Base-by-base conservation (phyloP, 2,888 invertebrate species). In the Steromphala cineraria region DNA sequence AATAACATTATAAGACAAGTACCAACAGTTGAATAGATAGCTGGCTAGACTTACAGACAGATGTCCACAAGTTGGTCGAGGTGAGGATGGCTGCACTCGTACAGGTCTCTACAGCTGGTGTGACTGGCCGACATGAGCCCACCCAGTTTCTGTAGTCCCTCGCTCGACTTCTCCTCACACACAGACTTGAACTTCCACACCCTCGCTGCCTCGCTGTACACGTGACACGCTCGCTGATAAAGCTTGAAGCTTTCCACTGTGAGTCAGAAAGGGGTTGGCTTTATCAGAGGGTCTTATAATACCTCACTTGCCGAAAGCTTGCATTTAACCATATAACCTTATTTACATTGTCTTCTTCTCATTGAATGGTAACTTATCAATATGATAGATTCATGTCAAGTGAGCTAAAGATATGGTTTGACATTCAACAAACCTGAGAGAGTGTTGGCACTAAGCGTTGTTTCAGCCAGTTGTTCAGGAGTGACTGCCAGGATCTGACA, bases 31-130 rank as follows among this genome's bases (percentile, higher is more conserved):
- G 10, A 5, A 24, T 5, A 21, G 19, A 28, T 28, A 67, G 15
- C 28, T 67, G 10, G 19, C 8, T 36, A 15, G 2, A 85, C 94
- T 10, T 96, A 97, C 90, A 96, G 93, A 84, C 94, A 93, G n/a
- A 92, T 85, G 46, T 96, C 94, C 24, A 98, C 97, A 28, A 99
- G 95, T 80, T 95, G 94, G 93, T 99, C 98, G 86, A 99, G 94
- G 89, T 96, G 96, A 0, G 96, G 95, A 94, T 98, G 98, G 80
- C 98, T 98, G 94, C 99, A 99, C 93, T 99, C 97, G 93, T 98
- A 99, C 3, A 97, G 94, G 83, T 96, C 95, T 81, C 96, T 95
- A 78, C 99, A 95, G 91, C 98, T 99, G 53, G 95, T 94, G 92
- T 99, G 99, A 90, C 99, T 99, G 80, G 95, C 95, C 74, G 95